Percentiles rank a stretch among this genome's conserved stretches.
phyloP scores from a whole-genome alignment of 2,888 invertebrate genomes.

The Agriopis leucophaearia region DNA sequence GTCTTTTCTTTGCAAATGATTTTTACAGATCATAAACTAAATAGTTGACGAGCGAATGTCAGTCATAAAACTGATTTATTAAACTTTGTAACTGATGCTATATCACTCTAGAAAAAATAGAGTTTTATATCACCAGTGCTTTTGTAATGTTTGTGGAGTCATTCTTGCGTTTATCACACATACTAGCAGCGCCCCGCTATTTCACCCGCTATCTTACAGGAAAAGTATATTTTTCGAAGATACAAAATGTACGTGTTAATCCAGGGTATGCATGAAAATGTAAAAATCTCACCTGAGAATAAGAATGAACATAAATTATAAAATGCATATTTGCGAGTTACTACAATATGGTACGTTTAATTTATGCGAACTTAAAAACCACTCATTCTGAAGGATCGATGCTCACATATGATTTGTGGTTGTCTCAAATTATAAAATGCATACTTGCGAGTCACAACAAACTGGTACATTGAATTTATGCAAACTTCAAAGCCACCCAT shows the following conservation, averaged over 20 bases:
- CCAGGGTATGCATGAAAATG: too few relatives aligned
- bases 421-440: conserved; percentile 19
- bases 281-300: not conserved
- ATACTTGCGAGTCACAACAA: conserved; percentile 82
- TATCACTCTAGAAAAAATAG: conserved; percentile 7
- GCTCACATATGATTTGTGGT: not conserved
- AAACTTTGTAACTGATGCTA: conserved; percentile 9
- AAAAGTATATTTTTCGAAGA: too few relatives aligned
- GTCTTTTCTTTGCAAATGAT: not conserved
- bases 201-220: too few relatives aligned
- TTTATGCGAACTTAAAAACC: conserved; percentile 53
- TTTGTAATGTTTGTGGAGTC: not conserved
- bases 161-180: too few relatives aligned
- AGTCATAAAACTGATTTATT: conserved; percentile 38
- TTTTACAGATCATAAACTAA: conserved; percentile 36
- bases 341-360: conserved; percentile 65
- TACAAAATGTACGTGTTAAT: too few relatives aligned
- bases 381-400: too few relatives aligned
- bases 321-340: conserved; percentile 80
- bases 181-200: too few relatives aligned
- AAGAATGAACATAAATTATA: not conserved
- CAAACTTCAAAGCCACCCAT: conserved; percentile 43
- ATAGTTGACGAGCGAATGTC: conserved; percentile 32
- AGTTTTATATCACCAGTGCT: not conserved
- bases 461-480: conserved; percentile 69